Evolutionary conservation across 2,113 vertebrate species (phyloP).

Genomic region (Callithrix jacchus): DNA sequence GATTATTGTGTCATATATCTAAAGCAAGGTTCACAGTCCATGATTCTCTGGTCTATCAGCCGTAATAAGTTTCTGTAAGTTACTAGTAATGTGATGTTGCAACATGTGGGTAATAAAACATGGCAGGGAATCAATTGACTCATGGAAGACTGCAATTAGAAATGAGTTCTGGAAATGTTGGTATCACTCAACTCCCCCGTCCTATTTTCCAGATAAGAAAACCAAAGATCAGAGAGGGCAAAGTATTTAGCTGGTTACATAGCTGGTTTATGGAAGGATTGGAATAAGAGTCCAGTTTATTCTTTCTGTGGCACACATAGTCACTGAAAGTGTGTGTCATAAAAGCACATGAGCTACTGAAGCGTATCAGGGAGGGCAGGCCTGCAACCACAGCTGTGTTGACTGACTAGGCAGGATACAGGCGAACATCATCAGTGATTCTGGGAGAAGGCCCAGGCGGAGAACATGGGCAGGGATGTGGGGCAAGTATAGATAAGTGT

Average conservation of each 20-base stretch:
- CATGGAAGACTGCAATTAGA: not conserved
- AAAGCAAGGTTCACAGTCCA: conserved; percentile 36
- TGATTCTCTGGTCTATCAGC: not conserved
- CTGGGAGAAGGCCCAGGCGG: not conserved
- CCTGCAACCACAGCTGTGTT: not conserved
- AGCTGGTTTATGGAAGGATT: not conserved
- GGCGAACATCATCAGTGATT: not conserved
- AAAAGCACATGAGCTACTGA: not conserved
- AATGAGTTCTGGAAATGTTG: not conserved
- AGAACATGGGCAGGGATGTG: not conserved
- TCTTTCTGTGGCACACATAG: not conserved
- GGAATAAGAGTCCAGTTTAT: not conserved
- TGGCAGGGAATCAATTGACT: not conserved
- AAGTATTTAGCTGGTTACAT: not conserved
- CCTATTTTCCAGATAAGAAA: not conserved
- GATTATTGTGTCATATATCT: not conserved
- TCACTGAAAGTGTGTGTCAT: not conserved
- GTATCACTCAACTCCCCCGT: not conserved
- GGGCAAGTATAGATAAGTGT: not conserved
- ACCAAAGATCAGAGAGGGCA: not conserved
- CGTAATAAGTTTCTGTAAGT: not conserved
- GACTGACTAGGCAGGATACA: not conserved
- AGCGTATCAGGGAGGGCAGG: not conserved
- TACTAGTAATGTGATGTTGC: not conserved
- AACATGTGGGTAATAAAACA: not conserved